These are phyloP conservation scores for Spinus olivaceus DNA, from an alignment of 2,797 vertebrate species.

Conservation along the genomic window DNA sequence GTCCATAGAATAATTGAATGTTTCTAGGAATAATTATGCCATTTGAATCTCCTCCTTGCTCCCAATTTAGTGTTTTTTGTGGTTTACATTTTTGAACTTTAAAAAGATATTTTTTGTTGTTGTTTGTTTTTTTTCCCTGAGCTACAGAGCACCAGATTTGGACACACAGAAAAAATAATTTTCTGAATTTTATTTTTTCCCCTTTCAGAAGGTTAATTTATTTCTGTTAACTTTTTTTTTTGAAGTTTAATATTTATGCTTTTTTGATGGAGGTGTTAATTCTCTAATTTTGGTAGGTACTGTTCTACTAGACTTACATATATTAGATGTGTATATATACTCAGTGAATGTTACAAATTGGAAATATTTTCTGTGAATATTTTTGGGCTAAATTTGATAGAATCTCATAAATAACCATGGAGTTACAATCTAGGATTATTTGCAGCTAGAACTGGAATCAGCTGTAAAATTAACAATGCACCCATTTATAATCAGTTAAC, in stretches of 20 bases:
- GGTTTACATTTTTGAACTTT: neutral
- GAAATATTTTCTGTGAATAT: slow-evolving; percentile 49
- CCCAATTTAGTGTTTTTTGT: neutral
- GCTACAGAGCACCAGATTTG: neutral
- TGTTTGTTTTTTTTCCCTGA: neutral
- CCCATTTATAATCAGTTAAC: slow-evolving; percentile 71
- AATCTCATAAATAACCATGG: slow-evolving; percentile 26
- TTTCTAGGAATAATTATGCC: neutral
- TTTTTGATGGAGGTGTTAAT: neutral
- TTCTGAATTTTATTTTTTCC: neutral
- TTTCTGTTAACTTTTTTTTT: neutral
- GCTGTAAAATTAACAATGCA: slow-evolving; percentile 74
- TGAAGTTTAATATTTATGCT: neutral
- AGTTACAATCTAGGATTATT: slow-evolving; percentile 68
- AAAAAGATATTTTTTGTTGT: neutral
- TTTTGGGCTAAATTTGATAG: neutral
- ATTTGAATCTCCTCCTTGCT: neutral
- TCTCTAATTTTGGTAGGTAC: neutral
- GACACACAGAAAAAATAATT: neutral
- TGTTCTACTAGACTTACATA: slow-evolving; percentile 64
- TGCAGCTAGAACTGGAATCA: slow-evolving; percentile 76
- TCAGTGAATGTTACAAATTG: neutral
- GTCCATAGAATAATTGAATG: neutral
- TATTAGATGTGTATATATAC: neutral
- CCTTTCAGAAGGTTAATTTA: neutral